These are phyloP conservation scores for Icerya purchasi DNA, from an alignment of 2,888 invertebrate genomes.

Conservation along the genomic window DNA sequence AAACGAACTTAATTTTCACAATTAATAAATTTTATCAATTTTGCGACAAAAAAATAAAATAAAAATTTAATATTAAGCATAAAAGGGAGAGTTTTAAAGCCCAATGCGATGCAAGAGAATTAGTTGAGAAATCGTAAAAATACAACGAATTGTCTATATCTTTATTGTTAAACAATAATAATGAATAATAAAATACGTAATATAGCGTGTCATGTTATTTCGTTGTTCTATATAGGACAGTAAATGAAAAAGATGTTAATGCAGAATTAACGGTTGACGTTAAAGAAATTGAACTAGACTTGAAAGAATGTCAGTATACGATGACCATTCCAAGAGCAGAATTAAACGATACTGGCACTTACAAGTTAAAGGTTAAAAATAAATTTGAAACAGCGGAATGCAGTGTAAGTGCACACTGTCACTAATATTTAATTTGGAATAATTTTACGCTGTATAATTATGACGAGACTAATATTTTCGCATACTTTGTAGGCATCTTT, in stretches of 20 bases:
- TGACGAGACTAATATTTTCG: background rate
- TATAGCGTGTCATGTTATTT: too few species aligned
- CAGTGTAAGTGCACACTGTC: conserved; percentile 34
- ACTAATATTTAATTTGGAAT: background rate
- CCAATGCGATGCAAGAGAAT: too few species aligned
- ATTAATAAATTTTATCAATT: too few species aligned
- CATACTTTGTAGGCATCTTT: conserved; percentile 34
- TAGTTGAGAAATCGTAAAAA: too few species aligned
- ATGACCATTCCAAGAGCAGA: conserved; percentile 53
- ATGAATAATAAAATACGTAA: too few species aligned
- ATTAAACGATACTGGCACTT: conserved; percentile 58
- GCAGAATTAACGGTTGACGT: conserved; percentile 39
- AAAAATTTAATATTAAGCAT: too few species aligned
- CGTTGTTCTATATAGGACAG: conserved; percentile 31
- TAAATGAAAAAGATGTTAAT: conserved; percentile 48
- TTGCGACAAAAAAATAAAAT: too few species aligned
- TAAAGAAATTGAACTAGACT: conserved; percentile 46
- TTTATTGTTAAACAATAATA: too few species aligned
- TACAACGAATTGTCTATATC: too few species aligned
- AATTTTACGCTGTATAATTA: background rate
- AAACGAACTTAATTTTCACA: too few species aligned
- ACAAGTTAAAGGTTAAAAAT: conserved; percentile 57
- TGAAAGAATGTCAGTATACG: conserved; percentile 60
- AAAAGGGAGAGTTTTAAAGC: too few species aligned
- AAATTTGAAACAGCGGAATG: conserved; percentile 54